Evolutionary conservation across 30 jellyfish, hydroid and myxozoan species (phyloP), one percentile per base, ranked within the genome.

Genomic region (Cassiopea xamachana): DNA sequence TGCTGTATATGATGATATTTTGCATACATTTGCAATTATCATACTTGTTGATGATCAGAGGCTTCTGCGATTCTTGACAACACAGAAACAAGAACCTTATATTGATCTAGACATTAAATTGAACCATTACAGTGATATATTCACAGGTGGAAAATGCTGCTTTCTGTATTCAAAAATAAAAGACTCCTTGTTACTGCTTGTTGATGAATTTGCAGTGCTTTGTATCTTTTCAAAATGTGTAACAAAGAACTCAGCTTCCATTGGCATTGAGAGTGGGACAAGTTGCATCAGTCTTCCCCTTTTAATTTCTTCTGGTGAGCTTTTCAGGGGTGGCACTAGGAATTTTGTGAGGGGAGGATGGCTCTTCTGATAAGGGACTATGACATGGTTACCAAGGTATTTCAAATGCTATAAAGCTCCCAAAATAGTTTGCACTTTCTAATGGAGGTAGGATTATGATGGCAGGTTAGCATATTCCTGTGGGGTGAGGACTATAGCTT

Each of bases 141-240:
- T 59, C 18, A 18, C 50, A 10, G 17, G 43, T 46, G 48, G 51
- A 16, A 51, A 13, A 48, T 43, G 80, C 27, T 51, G 55, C 27
- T 17, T 83, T 43, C 9, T 84, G 14, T 69, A 80, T 60, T 73
- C 84, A 69, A 84, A 84, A 71, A 85, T 84, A 1, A 84, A 84
- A 27, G 85, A n/a, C 51, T 59, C 80, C 8, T 84, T 84, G 61
- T 44, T 84, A 46, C 18, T 72, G 19, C 85, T 70, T 47, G 60
- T 84, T 46, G 61, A 79, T 39, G 75, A 69, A 48, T 44, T 12
- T 14, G 92, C 74, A 3, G 64, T 72, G 12, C 48, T 70, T 12
- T 84, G 92, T 84, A 84, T 84, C 92, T 60, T 84, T 84, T 84
- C 77, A 15, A 60, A 71, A 17, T 7, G 1, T 6, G 27, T 4